These are phyloP conservation scores for Tiliacea citrago DNA, from an alignment of 2,888 invertebrate species.

Conservation along the genomic window DNA sequence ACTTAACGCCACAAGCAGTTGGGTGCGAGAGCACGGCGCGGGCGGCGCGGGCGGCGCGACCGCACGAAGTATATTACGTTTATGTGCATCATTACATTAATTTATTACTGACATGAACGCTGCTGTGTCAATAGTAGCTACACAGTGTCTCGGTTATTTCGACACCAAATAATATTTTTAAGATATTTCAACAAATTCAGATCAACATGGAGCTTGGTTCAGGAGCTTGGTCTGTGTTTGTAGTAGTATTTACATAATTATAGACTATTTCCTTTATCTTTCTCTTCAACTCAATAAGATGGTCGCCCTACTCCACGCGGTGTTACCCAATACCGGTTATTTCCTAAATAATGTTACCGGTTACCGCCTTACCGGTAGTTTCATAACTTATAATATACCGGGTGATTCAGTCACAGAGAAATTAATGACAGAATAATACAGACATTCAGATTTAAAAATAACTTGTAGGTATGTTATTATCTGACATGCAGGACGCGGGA, in stretches of 20 bases:
- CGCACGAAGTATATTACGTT: slow-evolving; percentile 24
- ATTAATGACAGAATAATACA: neutral
- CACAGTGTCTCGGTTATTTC: neutral
- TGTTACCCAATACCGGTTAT: slow-evolving; percentile 52
- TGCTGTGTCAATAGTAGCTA: neutral
- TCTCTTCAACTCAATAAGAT: neutral
- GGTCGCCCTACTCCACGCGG: slow-evolving; percentile 34
- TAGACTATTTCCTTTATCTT: neutral
- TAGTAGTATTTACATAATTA: too few species aligned
- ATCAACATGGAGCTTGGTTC: neutral
- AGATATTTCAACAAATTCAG: neutral
- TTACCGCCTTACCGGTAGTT: slow-evolving; percentile 7
- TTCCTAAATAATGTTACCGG: slow-evolving; percentile 56
- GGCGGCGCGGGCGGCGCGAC: too few species aligned
- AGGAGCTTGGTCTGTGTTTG: too few species aligned
- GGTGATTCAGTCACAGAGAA: slow-evolving; percentile 16
- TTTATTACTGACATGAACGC: neutral
- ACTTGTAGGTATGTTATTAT: too few species aligned
- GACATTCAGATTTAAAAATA: too few species aligned
- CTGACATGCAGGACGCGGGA: too few species aligned
- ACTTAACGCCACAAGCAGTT: neutral
- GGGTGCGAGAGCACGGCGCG: neutral
- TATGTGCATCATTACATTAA: neutral
- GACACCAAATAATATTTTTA: neutral
- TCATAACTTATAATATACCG: slow-evolving; percentile 38